phyloP scores from a whole-genome alignment of 30 jellyfish, hydroid and myxozoan species.

The Mastigias papua region DNA sequence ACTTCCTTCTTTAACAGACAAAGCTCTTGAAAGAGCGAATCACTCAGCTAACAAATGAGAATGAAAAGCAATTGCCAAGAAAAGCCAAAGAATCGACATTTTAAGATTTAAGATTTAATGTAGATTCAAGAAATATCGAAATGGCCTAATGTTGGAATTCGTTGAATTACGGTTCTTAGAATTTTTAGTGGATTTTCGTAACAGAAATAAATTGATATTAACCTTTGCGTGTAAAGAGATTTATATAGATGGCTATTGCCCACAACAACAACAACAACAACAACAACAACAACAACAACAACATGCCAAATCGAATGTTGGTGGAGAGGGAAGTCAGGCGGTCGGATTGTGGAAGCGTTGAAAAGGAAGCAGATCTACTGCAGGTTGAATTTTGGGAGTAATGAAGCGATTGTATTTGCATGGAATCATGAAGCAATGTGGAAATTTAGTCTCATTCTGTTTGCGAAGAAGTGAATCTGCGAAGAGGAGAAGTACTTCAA shows the following conservation, averaged over 20 bases:
- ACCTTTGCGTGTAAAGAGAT: neutral
- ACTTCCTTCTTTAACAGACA: neutral
- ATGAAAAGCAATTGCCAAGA: constrained; percentile 4
- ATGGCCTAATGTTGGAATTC: neutral
- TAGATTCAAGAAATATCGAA: no score
- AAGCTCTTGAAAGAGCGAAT: constrained; percentile 43
- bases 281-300: no score
- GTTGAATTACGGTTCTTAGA: neutral
- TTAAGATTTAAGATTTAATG: no score
- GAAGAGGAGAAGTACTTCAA: no score
- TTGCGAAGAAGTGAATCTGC: no score
- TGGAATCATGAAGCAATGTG: no score
- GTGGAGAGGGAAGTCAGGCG: neutral
- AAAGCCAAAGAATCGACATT: constrained; percentile 5
- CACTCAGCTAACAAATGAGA: constrained; percentile 11
- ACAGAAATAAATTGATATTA: neutral
- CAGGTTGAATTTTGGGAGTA: no score
- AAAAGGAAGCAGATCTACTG: no score
- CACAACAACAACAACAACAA: neutral
- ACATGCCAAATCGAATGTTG: no score
- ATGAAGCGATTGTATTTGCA: no score
- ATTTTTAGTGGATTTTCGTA: neutral
- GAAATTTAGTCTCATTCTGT: no score
- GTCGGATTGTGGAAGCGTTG: neutral
- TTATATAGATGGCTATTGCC: neutral